Evolutionary conservation across 2,888 invertebrate species (phyloP).

Genomic region (Drosophila mercatorum): DNA sequence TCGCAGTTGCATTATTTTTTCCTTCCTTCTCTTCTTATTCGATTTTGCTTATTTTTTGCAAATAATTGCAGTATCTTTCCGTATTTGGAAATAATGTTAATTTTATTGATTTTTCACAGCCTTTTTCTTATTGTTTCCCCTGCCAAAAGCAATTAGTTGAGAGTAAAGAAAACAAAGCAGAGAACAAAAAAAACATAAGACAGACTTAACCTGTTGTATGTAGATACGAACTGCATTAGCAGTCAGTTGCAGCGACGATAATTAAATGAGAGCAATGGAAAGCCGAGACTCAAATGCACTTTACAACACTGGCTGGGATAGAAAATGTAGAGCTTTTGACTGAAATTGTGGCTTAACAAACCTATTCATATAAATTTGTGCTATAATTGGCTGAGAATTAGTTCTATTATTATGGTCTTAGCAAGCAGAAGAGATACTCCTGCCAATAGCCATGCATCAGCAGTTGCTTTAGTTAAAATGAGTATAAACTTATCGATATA

Average conservation of each 20-base stretch:
- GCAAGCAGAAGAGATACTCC: no score
- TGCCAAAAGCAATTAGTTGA: slow-evolving; percentile 39
- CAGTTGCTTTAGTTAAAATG: no score
- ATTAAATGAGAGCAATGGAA: not conserved
- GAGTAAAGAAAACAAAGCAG: slow-evolving; percentile 14
- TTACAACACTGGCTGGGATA: not conserved
- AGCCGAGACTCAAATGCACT: slow-evolving; percentile 5
- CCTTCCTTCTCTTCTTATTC: not conserved
- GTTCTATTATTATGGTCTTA: no score
- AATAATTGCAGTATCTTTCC: slow-evolving; percentile 39
- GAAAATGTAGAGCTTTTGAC: not conserved
- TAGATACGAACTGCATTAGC: slow-evolving; percentile 9
- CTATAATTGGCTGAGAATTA: no score
- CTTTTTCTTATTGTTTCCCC: not conserved
- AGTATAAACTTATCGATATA: no score
- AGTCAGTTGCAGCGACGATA: slow-evolving; percentile 6
- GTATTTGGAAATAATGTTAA: slow-evolving; percentile 23
- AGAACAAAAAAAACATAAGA: not conserved
- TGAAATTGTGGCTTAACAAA: not conserved
- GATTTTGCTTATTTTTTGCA: not conserved
- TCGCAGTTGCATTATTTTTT: slow-evolving; percentile 21
- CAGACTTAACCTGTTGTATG: slow-evolving; percentile 18
- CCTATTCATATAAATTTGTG: not conserved
- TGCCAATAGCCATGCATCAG: no score
- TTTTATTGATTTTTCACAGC: slow-evolving; percentile 36